Percentiles rank a stretch among this genome's conserved stretches.
These are phyloP conservation scores for Metaphire vulgaris DNA, from an alignment of 1,140 invertebrate genomes.

Conservation along the genomic window DNA sequence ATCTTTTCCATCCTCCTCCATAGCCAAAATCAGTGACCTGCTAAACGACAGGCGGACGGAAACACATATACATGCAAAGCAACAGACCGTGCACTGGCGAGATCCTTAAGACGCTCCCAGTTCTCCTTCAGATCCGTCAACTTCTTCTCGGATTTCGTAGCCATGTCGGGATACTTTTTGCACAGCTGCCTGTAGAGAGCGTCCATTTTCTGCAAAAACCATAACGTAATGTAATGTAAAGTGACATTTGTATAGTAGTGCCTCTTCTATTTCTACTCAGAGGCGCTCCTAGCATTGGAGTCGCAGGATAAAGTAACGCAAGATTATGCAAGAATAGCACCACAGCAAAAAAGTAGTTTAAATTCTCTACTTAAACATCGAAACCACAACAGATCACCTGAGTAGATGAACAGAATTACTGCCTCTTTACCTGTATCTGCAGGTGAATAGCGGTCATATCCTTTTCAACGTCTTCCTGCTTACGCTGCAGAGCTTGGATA, in stretches of 20 bases:
- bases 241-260: too few species aligned
- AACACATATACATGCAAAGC: background rate
- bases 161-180: slow-evolving; percentile 84
- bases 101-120: slow-evolving; percentile 81
- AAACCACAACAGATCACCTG: too few species aligned
- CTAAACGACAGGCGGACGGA: background rate
- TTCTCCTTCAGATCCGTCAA: slow-evolving; percentile 83
- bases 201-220: slow-evolving; percentile 43
- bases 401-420: too few species aligned
- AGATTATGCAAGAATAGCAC: too few species aligned
- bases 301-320: too few species aligned
- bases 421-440: slow-evolving; percentile 49
- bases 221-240: too few species aligned
- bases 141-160: slow-evolving; percentile 82
- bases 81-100: slow-evolving; percentile 40
- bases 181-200: slow-evolving; percentile 60
- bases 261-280: too few species aligned
- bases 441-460: slow-evolving; percentile 86
- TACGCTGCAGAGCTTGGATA: slow-evolving; percentile 84
- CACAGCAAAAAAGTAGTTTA: too few species aligned
- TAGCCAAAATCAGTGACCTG: background rate
- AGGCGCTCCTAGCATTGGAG: too few species aligned
- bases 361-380: too few species aligned
- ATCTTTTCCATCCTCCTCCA: background rate
- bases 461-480: slow-evolving; percentile 93